Evolutionary conservation across 1,140 invertebrate species (phyloP), one percentile per base, ranked within the genome.

Genomic region (Helicoverpa armigera): DNA sequence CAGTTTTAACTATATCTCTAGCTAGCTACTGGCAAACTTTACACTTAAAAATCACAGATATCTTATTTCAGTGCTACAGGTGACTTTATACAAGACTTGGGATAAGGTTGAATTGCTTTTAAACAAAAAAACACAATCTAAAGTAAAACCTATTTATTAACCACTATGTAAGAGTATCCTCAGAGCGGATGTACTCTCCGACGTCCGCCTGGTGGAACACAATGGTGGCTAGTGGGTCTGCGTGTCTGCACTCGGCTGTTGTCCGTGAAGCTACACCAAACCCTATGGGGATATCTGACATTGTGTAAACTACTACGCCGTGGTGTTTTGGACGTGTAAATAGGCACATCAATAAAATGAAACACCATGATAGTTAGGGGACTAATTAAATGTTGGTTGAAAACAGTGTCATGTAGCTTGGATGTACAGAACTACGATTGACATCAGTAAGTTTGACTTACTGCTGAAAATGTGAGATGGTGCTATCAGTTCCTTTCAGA

Each of bases 171-270:
- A 99, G 95, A 48, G 96, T 96, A 80, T 99, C 98, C 96, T 99
- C 99, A 67, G 97, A 97, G 94, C 99, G 95, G 88, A 99, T 98
- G 93, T 99, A 99, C 96, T 99, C 99, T 75, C 99, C 99, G 82
- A 99, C 97, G 95, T 99, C 99, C 18, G 98, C 98, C 95, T 99
- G 99, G 95, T 99, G 99, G 89, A 99, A 99, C 78, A 97, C 98
- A 77, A 99, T 97, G 10, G 98, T 97, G 0, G 98, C 96, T 94
- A 99, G 96, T 12, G 99, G 99, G 95, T 99, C 99, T 0, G 98
- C 97, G 82, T 97, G 96, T 94, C 98, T 97, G 88, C 98, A 99
- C 81, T 99, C 99, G 10, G 97, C 95, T 3, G 99, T 99, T 51
- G 98, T 97, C 91, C 98, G 98, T 0, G 99, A 98, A 10, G 98